A percentile compares a stretch with the other conserved stretches of the same genome.
phyloP scores from a whole-genome alignment of 2,113 vertebrate genomes.

The Polypterus bichir region DNA sequence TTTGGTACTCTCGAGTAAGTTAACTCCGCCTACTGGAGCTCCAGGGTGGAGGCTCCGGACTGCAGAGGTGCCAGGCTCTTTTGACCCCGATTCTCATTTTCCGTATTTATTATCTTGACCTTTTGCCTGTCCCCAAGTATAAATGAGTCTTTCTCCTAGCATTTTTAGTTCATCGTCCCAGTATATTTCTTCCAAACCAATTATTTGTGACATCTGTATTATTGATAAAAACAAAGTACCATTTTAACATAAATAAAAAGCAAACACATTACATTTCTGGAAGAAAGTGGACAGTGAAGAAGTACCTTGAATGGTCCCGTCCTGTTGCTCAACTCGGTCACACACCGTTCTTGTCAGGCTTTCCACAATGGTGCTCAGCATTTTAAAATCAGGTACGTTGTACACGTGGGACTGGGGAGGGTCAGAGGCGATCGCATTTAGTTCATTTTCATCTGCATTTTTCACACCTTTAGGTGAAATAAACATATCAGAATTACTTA shows the following conservation, averaged over 20 bases:
- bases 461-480: constrained; percentile 48
- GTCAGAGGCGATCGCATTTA: constrained; percentile 60
- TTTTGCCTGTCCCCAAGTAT: too few relatives aligned
- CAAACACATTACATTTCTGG: not conserved
- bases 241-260: not conserved
- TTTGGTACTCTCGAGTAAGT: too few relatives aligned
- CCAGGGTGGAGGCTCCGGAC: too few relatives aligned
- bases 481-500: constrained; percentile 8
- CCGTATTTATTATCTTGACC: too few relatives aligned
- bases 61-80: too few relatives aligned
- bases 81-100: too few relatives aligned
- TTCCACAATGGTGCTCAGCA: constrained; percentile 64
- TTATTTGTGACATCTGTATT: too few relatives aligned
- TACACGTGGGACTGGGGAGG: constrained; percentile 59
- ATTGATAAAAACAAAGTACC: not conserved
- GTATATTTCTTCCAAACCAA: too few relatives aligned
- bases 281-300: not conserved
- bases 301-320: constrained; percentile 57
- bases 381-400: constrained; percentile 61
- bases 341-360: constrained; percentile 59
- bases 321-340: constrained; percentile 58
- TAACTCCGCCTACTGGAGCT: too few relatives aligned
- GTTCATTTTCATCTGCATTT: constrained; percentile 59
- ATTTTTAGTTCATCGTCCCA: too few relatives aligned
- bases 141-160: too few relatives aligned